Evolutionary conservation across 2,888 invertebrate species (phyloP), one percentile per base, ranked within the genome.

Genomic region (Sinhomidia bicolor): DNA sequence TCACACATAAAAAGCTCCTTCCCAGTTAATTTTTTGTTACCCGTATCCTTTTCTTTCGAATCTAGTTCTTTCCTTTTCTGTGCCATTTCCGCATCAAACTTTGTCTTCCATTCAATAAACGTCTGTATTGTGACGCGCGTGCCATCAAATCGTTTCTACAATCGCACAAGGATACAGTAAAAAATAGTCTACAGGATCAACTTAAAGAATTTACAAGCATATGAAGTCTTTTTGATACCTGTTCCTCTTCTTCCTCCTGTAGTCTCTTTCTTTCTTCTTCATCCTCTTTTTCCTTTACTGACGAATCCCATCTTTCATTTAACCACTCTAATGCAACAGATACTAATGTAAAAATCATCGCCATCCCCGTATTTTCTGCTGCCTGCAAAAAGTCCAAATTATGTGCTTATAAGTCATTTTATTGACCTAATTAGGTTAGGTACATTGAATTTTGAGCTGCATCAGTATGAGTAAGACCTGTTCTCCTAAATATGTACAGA

Each of bases 281-380:
- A 93, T 97, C 96, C 93, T 97, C 96, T 92, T 95, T 94, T 81
- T 95, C 94, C 91, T 96, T 95, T 93, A 96, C 96, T 68, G 96
- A 95, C 47, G 95, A 95, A 93, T 98, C 98, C 95, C 97, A 97
- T 92, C 96, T 96, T 79, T 95, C 95, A 94, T 97, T 98, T 1
- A 99, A 94, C 97, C 98, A 98, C 94, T 99, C 99, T 93, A 98
- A 97, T 3, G 98, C 97, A 26, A 97, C 96, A 54, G 98, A 98
- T 10, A 99, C 98, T 92, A 99, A 94, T 29, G 98, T 98, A 93
- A 99, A 99, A 60, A 99, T 96, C 98, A 99, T 99, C 51, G 98
- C 99, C 97, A 98, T 99, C 0, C 99, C 99, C 81, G 99, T 93
- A 94, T 98, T 99, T 93, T 98, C 98, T 90, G 96, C 95, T 85